Evolutionary conservation across 2,888 invertebrate genomes (phyloP).

Genomic region (Omphaloscelis lunosa): DNA sequence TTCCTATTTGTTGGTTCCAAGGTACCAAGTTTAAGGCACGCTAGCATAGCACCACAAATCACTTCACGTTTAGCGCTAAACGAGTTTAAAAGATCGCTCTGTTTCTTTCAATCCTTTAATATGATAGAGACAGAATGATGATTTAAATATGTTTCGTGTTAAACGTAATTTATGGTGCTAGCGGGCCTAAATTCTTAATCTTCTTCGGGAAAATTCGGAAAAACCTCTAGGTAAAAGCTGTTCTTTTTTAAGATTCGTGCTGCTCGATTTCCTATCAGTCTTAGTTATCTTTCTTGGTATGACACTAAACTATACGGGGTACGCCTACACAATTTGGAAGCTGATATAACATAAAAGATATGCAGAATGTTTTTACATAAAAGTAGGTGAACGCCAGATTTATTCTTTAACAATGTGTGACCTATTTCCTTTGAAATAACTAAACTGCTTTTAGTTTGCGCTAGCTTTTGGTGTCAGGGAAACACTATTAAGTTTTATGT

Average conservation of each 20-base stretch:
- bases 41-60: background rate
- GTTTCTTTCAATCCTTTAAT: background rate
- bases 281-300: too few relatives aligned
- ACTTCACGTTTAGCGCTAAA: background rate
- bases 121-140: background rate
- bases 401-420: slow-evolving; percentile 47
- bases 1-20: background rate
- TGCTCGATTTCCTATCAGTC: too few relatives aligned
- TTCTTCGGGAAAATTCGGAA: background rate
- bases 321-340: background rate
- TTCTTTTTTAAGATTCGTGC: background rate
- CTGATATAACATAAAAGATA: slow-evolving; percentile 17
- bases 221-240: background rate
- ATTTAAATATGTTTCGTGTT: background rate
- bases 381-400: slow-evolving; percentile 53
- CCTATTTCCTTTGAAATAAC: slow-evolving; percentile 47
- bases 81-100: background rate
- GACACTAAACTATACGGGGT: background rate
- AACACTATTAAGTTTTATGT: slow-evolving; percentile 33
- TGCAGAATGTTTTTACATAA: slow-evolving; percentile 22
- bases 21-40: background rate
- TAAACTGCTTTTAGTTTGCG: slow-evolving; percentile 34
- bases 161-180: background rate
- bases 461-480: slow-evolving; percentile 41
- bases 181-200: background rate